A percentile compares a stretch with the other conserved stretches of the same genome.
These are phyloP conservation scores for Teleogryllus oceanicus DNA, from an alignment of 2,888 invertebrate species.

Conservation along the genomic window DNA sequence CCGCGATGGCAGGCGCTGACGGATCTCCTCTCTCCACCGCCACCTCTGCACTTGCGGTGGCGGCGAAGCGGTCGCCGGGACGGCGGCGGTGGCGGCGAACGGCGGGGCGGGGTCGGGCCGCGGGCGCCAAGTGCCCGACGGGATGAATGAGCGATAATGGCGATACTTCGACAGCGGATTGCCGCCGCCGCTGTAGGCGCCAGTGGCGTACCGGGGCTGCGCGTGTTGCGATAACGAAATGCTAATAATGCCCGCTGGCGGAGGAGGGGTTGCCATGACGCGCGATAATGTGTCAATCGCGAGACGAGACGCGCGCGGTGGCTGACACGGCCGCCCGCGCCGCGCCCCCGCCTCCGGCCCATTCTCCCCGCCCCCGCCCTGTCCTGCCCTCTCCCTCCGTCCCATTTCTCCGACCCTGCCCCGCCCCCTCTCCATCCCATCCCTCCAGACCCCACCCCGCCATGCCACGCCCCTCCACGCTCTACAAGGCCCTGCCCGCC, in stretches of 20 bases:
- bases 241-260: background rate
- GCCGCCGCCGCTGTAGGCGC: background rate
- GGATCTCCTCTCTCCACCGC: background rate
- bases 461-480: too few relatives aligned
- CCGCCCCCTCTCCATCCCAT: too few relatives aligned
- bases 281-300: slow-evolving; percentile 5
- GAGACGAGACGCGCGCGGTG: background rate
- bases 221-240: background rate
- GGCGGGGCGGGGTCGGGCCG: background rate
- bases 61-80: background rate
- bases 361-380: too few relatives aligned
- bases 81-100: background rate
- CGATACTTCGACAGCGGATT: background rate
- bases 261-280: background rate
- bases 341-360: too few relatives aligned
- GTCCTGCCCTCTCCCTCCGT: too few relatives aligned
- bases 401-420: too few relatives aligned
- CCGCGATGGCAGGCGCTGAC: background rate
- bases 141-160: slow-evolving; percentile 1
- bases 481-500: too few relatives aligned
- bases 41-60: background rate
- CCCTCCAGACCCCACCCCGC: too few relatives aligned
- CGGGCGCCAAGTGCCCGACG: slow-evolving; percentile 8
- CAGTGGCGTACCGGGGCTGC: background rate
- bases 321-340: background rate